A percentile compares a stretch with the other conserved stretches of the same genome.
phyloP scores from a whole-genome alignment of 2,113 vertebrate species.

The Picathartes gymnocephalus region DNA sequence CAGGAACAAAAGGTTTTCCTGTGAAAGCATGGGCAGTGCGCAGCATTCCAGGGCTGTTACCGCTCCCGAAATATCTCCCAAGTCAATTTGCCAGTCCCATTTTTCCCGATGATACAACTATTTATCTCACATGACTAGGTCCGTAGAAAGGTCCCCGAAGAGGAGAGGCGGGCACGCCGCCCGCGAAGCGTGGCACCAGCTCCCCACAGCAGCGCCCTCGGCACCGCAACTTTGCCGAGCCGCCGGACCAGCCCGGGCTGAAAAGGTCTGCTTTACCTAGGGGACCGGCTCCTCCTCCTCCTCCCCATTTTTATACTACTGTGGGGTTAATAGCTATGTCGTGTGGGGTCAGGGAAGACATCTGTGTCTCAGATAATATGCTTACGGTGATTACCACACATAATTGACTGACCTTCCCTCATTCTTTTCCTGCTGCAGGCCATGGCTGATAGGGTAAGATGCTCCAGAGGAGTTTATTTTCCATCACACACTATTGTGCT shows the following conservation, averaged over 20 bases:
- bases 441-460: constrained; percentile 82
- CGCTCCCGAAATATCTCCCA: constrained; percentile 36
- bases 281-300: constrained; percentile 65
- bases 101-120: constrained; percentile 72
- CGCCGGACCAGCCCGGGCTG: constrained; percentile 63
- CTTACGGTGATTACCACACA: constrained; percentile 92
- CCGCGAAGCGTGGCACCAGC: constrained; percentile 2
- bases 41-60: constrained; percentile 49
- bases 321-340: constrained; percentile 88
- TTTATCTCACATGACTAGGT: constrained; percentile 81
- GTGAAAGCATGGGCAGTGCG: neutral
- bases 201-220: constrained; percentile 53
- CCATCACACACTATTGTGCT: constrained; percentile 88
- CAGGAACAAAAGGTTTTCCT: neutral
- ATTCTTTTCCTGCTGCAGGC: constrained; percentile 86
- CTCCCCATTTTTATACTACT: constrained; percentile 81
- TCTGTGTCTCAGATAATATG: constrained; percentile 93
- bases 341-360: constrained; percentile 87
- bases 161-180: constrained; percentile 29
- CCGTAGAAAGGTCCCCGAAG: constrained; percentile 71
- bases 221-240: constrained; percentile 51
- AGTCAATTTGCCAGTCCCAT: constrained; percentile 69
- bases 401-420: constrained; percentile 96
- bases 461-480: constrained; percentile 83
- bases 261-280: constrained; percentile 79